These are phyloP conservation scores for Falco columbarius DNA, from an alignment of 2,797 vertebrate species.

Conservation along the genomic window DNA sequence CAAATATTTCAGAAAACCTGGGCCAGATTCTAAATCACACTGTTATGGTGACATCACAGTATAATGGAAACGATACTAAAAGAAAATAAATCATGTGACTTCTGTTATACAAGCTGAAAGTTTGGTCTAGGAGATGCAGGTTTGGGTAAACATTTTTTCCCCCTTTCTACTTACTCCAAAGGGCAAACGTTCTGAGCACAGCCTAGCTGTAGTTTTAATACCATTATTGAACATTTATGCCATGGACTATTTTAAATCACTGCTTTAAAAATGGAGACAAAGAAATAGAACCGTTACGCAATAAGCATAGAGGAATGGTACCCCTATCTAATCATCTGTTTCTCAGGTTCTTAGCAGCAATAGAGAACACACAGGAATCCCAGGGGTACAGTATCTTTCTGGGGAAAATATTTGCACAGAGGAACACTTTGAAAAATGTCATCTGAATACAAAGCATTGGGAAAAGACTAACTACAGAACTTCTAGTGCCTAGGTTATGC, in stretches of 20 bases:
- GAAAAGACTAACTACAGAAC: neutral
- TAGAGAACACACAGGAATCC: conserved; percentile 7
- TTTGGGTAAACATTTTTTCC: neutral
- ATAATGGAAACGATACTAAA: neutral
- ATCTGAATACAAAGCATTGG: conserved; percentile 15
- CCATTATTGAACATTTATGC: neutral
- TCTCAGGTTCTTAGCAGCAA: neutral
- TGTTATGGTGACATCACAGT: neutral
- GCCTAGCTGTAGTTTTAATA: neutral
- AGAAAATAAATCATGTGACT: neutral
- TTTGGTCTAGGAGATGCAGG: neutral
- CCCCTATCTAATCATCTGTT: neutral
- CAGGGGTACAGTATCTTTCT: neutral
- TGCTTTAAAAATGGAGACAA: neutral
- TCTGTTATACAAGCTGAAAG: neutral
- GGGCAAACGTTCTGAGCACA: neutral
- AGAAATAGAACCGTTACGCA: neutral
- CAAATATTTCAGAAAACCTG: neutral
- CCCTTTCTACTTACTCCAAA: neutral
- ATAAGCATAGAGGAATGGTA: neutral
- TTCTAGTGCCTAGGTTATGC: neutral
- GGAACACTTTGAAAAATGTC: conserved; percentile 32
- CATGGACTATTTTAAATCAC: neutral
- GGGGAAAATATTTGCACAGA: neutral
- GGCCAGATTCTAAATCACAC: neutral